Evolutionary conservation across 2,113 vertebrate genomes (phyloP).

Genomic region (human): DNA sequence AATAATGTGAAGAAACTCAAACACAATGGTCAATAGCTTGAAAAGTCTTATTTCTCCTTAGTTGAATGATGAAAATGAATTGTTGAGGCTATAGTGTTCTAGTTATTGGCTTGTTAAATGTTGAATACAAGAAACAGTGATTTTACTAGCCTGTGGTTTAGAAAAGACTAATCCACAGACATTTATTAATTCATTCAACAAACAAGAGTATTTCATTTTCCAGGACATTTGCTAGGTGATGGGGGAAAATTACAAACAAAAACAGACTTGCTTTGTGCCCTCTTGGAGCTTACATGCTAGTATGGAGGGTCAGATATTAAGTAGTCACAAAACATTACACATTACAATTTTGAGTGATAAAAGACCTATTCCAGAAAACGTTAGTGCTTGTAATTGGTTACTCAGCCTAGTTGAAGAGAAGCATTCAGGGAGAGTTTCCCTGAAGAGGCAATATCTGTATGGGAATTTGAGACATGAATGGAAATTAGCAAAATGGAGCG

Average conservation of each 20-base stretch:
- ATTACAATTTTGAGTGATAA: neutral
- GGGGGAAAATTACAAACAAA: constrained; percentile 7
- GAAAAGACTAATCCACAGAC: neutral
- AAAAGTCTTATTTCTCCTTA: neutral
- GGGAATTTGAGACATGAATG: neutral
- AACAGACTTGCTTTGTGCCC: neutral
- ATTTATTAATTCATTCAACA: neutral
- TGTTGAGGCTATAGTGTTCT: neutral
- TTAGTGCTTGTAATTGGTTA: neutral
- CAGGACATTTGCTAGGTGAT: neutral
- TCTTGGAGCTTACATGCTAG: neutral
- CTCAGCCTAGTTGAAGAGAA: neutral
- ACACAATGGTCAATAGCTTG: neutral
- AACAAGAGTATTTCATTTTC: constrained; percentile 12
- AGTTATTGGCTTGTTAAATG: neutral
- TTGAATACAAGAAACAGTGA: neutral
- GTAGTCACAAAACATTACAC: neutral
- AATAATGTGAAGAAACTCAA: neutral
- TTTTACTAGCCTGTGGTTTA: constrained; percentile 13
- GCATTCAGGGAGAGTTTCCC: neutral
- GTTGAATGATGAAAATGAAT: constrained; percentile 16
- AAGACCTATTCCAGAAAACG: constrained; percentile 7
- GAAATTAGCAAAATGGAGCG: neutral
- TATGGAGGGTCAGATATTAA: neutral
- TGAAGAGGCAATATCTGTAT: neutral